Evolutionary conservation across 2,797 vertebrate genomes (phyloP), one percentile per base, ranked within the genome.

Genomic region (Platalea minor): DNA sequence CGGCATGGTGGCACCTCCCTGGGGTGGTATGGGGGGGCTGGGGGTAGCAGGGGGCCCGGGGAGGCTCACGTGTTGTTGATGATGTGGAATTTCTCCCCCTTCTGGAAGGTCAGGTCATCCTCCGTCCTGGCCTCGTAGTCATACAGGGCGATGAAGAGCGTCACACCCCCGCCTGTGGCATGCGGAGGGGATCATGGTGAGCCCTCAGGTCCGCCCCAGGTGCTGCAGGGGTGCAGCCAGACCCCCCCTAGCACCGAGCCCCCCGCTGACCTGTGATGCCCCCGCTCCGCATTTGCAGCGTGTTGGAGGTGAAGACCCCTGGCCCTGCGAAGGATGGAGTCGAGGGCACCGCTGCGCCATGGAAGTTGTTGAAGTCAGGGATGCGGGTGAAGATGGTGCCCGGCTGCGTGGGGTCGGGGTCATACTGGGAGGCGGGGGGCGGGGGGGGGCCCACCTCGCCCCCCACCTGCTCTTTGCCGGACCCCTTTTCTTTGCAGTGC

Each of bases 31-130:
- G 33, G 33, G n/a, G 53, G 10, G 4, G 9, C 23, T 24, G 31
- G 18, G 26, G 23, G n/a, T 18, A 12, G 7, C 57, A 25, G 21
- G 13, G 57, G 23, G 7, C 2, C 10, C 0, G 2, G 13, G 5
- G 41, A n/a, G 21, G 96, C 99, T 98, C 96, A 99, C 99, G 98
- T 99, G 94, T 99, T 99, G 97, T 99, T 99, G 98, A 99, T 99
- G 93, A 99, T 99, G 95, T 99, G 99, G 93, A 99, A 99, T 97
- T 99, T 99, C 96, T 99, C 99, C 89, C 99, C 99, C 97, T 99
- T 99, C 96, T 96, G 97, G 97, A 99, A 99, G 20, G 98, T 98
- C 41, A 99, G 97, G 95, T 99, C 99, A 60, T 99, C 99, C 94
- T 99, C 98, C 0, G 99, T 99, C 69, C 99, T 98, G 81, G 99